phyloP scores from a whole-genome alignment of 2,888 invertebrate genomes.

The Plebejus anna region DNA sequence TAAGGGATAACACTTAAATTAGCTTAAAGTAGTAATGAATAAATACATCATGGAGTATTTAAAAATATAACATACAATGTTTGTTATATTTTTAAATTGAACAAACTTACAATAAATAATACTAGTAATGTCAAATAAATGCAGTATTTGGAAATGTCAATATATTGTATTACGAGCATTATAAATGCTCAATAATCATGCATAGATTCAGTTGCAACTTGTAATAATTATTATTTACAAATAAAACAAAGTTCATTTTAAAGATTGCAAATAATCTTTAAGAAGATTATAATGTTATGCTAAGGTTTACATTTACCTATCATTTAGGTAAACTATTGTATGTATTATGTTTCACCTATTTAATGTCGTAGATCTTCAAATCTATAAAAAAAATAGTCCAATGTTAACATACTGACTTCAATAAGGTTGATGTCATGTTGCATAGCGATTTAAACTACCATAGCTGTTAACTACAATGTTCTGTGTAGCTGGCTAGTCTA shows the following conservation, averaged over 20 bases:
- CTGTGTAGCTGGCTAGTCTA: neutral
- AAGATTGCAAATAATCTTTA: too few species aligned
- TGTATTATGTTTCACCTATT: neutral
- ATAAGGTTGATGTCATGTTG: neutral
- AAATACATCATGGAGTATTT: constrained; percentile 31
- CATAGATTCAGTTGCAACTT: too few species aligned
- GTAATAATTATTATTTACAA: too few species aligned
- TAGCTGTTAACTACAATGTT: neutral
- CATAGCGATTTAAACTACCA: neutral
- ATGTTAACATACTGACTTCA: neutral
- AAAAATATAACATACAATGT: constrained; percentile 25
- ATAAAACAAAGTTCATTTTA: neutral
- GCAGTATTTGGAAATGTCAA: constrained; percentile 6
- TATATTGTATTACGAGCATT: neutral
- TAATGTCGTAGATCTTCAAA: neutral
- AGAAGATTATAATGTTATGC: neutral
- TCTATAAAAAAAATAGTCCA: neutral
- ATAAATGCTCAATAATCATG: neutral
- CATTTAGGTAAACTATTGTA: neutral
- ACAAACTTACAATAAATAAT: neutral
- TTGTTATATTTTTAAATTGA: neutral
- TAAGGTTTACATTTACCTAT: neutral
- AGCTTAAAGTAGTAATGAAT: constrained; percentile 29
- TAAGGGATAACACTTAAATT: constrained; percentile 24
- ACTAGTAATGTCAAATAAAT: constrained; percentile 19